phyloP scores from a whole-genome alignment of 2,797 vertebrate genomes.

The Melanotaenia maccullochi region DNA sequence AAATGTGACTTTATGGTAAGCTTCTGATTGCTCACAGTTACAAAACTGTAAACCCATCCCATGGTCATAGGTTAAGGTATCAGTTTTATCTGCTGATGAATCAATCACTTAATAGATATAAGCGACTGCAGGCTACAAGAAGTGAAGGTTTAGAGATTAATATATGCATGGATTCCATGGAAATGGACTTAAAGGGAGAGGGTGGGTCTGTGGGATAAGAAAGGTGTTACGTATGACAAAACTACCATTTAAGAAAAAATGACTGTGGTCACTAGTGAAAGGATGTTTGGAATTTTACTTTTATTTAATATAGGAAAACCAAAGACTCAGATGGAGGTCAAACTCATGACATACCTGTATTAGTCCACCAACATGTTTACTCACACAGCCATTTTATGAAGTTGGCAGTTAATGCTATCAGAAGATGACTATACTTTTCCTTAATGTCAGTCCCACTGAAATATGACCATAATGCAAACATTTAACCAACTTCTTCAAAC shows the following conservation, averaged over 20 bases:
- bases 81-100: slow-evolving; percentile 46
- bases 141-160: slow-evolving; percentile 80
- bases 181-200: slow-evolving; percentile 8
- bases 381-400: background rate
- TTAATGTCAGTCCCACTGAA: background rate
- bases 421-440: background rate
- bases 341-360: background rate
- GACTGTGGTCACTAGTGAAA: background rate
- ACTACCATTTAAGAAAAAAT: slow-evolving; percentile 10
- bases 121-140: slow-evolving; percentile 54
- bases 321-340: background rate
- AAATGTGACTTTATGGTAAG: slow-evolving; percentile 36
- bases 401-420: background rate
- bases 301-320: background rate
- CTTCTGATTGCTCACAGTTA: slow-evolving; percentile 20
- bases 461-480: background rate
- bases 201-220: background rate
- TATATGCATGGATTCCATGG: slow-evolving; percentile 59
- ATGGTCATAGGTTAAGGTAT: slow-evolving; percentile 16
- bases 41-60: slow-evolving; percentile 25
- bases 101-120: slow-evolving; percentile 66
- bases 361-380: background rate
- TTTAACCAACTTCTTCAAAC: background rate
- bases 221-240: slow-evolving; percentile 73
- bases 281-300: background rate